Conservation (phyloP, 2,888 invertebrate genomes). For the Nasonia oneida region DNA sequence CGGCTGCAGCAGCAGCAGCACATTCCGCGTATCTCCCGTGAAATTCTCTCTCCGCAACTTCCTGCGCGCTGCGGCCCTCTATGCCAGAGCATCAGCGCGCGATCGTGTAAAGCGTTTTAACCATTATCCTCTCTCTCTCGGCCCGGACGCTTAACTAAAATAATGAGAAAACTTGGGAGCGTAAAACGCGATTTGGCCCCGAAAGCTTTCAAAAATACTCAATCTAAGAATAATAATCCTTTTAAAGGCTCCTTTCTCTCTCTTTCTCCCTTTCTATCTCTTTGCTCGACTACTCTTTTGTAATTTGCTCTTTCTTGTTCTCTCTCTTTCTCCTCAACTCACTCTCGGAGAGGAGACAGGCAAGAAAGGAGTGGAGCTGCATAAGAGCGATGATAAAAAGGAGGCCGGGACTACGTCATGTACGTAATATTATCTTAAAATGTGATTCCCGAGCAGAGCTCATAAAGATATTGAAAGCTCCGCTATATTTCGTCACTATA, state of each 20-base stretch:
- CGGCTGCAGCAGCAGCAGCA: background rate
- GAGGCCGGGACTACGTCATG: background rate
- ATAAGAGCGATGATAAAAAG: conserved; percentile 12
- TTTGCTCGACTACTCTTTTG: background rate
- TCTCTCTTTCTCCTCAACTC: background rate
- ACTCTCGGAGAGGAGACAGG: no score
- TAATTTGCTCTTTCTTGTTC: conserved; percentile 31
- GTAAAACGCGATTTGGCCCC: conserved; percentile 36
- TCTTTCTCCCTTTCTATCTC: conserved; percentile 18
- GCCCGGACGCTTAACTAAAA: conserved; percentile 42
- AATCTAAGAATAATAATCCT: conserved; percentile 51
- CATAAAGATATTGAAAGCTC: conserved; percentile 31
- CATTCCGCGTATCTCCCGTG: conserved; percentile 7
- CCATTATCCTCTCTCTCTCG: conserved; percentile 22
- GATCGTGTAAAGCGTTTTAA: conserved; percentile 38
- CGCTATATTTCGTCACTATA: background rate
- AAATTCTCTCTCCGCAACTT: background rate
- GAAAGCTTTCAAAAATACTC: conserved; percentile 53
- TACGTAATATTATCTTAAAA: conserved; percentile 34
- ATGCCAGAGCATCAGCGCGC: background rate
- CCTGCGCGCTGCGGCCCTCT: background rate
- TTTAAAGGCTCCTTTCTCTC: conserved; percentile 31
- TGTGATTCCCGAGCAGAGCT: conserved; percentile 45
- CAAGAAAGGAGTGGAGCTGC: background rate
- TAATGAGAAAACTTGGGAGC: conserved; percentile 53